Percentiles rank a stretch among this genome's conserved stretches.
phyloP scores from a whole-genome alignment of 2,888 invertebrate genomes.

The Diogma glabrata region DNA sequence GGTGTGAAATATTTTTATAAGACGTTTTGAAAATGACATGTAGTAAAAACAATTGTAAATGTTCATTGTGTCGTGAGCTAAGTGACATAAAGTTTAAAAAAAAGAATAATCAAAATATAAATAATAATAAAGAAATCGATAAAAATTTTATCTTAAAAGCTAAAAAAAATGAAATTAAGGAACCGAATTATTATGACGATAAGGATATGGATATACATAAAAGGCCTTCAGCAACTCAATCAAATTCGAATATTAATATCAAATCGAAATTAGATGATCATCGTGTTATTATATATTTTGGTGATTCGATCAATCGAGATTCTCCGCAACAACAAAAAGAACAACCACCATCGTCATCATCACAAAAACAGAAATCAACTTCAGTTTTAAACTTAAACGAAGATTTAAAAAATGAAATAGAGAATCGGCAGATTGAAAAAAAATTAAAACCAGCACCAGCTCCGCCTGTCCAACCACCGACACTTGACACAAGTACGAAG shows the following conservation, averaged over 20 bases:
- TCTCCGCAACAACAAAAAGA: constrained; percentile 17
- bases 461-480: neutral
- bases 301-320: constrained; percentile 50
- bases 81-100: constrained; percentile 36
- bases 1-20: too few species aligned
- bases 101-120: constrained; percentile 23
- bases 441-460: constrained; percentile 8
- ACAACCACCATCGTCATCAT: constrained; percentile 1
- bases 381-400: neutral
- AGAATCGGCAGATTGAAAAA: neutral
- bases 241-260: too few species aligned
- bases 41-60: constrained; percentile 60
- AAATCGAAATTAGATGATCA: constrained; percentile 29
- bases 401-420: neutral
- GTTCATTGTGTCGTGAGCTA: constrained; percentile 63
- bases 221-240: neutral
- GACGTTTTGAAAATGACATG: too few species aligned
- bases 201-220: constrained; percentile 1
- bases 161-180: constrained; percentile 26
- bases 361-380: neutral
- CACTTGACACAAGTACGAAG: too few species aligned
- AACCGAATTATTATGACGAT: constrained; percentile 4
- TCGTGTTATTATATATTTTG: constrained; percentile 63
- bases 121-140: constrained; percentile 17
- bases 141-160: constrained; percentile 41